phyloP scores from a whole-genome alignment of 2,113 vertebrate genomes.

The Picathartes gymnocephalus region DNA sequence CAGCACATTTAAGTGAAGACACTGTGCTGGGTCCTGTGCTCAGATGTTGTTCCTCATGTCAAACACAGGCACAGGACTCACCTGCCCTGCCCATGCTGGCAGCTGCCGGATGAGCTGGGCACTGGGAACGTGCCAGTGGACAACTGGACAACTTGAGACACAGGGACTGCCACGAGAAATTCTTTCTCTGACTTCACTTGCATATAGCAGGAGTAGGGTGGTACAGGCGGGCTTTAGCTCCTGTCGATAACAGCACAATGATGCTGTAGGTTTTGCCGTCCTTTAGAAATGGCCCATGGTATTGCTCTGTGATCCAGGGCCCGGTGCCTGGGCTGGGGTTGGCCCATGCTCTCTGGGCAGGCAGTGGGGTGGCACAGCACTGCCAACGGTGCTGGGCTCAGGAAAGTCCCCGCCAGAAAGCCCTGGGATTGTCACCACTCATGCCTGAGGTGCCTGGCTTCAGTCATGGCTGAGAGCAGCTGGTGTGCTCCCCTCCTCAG shows the following conservation, averaged over 20 bases:
- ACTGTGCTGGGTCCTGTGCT: conserved; percentile 37
- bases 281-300: background rate
- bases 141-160: background rate
- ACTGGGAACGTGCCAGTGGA: background rate
- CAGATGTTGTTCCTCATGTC: background rate
- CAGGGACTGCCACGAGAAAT: accelerated
- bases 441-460: background rate
- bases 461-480: background rate
- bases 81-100: background rate
- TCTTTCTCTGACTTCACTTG: background rate
- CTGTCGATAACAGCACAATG: background rate
- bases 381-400: accelerated
- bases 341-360: background rate
- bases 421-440: background rate
- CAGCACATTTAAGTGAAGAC: background rate
- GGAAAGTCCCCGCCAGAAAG: background rate
- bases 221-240: background rate
- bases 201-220: background rate
- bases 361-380: background rate
- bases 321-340: background rate
- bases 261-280: background rate
- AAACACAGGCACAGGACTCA: background rate
- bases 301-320: background rate
- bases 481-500: background rate
- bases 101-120: background rate